Evolutionary conservation across 2,888 invertebrate species (phyloP).

Genomic region (Lacanobia oleracea): DNA sequence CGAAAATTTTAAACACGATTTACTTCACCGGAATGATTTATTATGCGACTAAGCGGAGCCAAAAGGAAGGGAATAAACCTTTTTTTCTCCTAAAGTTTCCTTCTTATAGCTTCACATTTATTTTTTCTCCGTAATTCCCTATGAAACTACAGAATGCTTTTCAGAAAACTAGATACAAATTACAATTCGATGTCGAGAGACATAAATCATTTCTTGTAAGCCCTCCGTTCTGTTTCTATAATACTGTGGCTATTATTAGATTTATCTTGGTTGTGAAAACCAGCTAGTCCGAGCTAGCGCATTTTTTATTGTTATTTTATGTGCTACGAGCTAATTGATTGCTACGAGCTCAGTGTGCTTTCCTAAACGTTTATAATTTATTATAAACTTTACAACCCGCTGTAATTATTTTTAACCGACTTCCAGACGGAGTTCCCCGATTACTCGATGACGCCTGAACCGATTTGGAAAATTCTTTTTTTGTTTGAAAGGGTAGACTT

Average conservation of each 20-base stretch:
- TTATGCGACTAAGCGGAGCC: slow-evolving; percentile 44
- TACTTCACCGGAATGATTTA: slow-evolving; percentile 61
- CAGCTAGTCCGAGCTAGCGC: slow-evolving; percentile 12
- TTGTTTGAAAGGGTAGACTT: too few species aligned
- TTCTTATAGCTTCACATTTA: slow-evolving; percentile 22
- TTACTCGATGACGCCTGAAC: too few species aligned
- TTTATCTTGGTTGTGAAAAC: slow-evolving; percentile 42
- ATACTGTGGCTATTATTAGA: slow-evolving; percentile 46
- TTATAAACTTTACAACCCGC: slow-evolving; percentile 31
- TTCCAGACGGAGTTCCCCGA: too few species aligned
- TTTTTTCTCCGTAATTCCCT: slow-evolving; percentile 31
- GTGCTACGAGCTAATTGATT: slow-evolving; percentile 28
- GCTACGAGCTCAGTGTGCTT: slow-evolving; percentile 4
- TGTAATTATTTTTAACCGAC: slow-evolving; percentile 33
- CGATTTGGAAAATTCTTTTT: too few species aligned
- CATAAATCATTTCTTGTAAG: slow-evolving; percentile 49
- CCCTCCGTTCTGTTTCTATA: slow-evolving; percentile 32
- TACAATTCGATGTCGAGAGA: slow-evolving; percentile 46
- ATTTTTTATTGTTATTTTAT: slow-evolving; percentile 40
- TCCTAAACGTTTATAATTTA: slow-evolving; percentile 35
- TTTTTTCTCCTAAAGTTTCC: slow-evolving; percentile 46
- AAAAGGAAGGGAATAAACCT: slow-evolving; percentile 41
- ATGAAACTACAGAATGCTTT: slow-evolving; percentile 39
- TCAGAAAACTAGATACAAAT: slow-evolving; percentile 49
- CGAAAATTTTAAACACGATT: slow-evolving; percentile 60